phyloP scores from a whole-genome alignment of 2,888 invertebrate species.

The Ennomos fuscantarius region DNA sequence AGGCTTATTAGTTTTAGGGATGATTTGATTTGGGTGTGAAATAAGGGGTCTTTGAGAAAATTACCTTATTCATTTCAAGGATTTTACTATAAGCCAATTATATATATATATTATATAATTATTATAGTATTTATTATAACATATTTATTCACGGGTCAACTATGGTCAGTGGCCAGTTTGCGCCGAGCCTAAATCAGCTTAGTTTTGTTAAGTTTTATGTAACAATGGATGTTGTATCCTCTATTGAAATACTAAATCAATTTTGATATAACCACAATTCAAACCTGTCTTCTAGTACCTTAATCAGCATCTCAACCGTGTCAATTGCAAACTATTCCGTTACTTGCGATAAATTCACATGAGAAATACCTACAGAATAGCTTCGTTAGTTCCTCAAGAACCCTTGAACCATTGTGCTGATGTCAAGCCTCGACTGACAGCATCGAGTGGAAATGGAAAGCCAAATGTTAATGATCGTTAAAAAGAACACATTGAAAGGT shows the following conservation, averaged over 20 bases:
- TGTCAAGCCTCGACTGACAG: conserved; percentile 66
- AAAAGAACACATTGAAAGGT: conserved; percentile 43
- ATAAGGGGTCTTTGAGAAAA: too few species aligned
- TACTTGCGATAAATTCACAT: conserved; percentile 68
- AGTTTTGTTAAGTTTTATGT: too few species aligned
- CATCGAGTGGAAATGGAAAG: conserved; percentile 44
- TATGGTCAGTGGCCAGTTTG: too few species aligned
- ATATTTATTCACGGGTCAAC: too few species aligned
- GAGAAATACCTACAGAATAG: conserved; percentile 80
- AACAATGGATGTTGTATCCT: neutral
- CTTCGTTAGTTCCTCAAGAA: conserved; percentile 80
- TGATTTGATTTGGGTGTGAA: neutral
- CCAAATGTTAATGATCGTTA: conserved; percentile 50
- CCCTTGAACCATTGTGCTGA: conserved; percentile 70
- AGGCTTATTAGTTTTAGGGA: neutral
- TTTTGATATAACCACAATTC: conserved; percentile 31
- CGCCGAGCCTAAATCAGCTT: too few species aligned
- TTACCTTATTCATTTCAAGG: too few species aligned
- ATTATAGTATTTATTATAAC: too few species aligned
- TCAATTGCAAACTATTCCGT: conserved; percentile 34
- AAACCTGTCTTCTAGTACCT: conserved; percentile 10
- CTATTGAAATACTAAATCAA: conserved; percentile 14
- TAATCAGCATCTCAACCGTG: conserved; percentile 32
- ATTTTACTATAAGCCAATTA: too few species aligned
- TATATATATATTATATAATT: too few species aligned